Percentiles rank a stretch among this genome's conserved stretches.
Evolutionary conservation across 2,113 vertebrate species (phyloP).

Genomic region (Pelvicachromis taeniatus): DNA sequence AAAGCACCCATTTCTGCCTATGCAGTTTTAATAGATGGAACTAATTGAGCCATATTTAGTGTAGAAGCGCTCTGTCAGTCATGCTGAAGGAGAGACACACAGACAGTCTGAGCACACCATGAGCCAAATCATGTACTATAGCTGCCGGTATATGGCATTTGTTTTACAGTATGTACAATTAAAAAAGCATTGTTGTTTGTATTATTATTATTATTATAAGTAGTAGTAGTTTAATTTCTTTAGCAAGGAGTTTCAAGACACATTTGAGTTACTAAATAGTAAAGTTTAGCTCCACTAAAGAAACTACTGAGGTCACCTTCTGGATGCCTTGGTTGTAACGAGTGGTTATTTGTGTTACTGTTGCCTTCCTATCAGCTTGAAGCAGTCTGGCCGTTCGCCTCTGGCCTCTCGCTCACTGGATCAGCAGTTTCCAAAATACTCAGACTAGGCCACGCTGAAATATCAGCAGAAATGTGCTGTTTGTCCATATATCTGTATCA

Average conservation of each 20-base stretch:
- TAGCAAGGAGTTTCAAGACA: neutral
- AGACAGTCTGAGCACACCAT: neutral
- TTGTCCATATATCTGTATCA: neutral
- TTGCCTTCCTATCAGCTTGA: neutral
- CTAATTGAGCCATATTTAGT: neutral
- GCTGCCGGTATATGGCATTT: neutral
- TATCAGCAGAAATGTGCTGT: neutral
- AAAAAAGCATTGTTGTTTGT: neutral
- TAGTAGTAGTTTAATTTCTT: neutral
- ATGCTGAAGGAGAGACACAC: neutral
- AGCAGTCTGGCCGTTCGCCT: neutral
- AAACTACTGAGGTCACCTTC: neutral
- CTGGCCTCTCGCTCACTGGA: neutral
- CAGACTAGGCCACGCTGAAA: neutral
- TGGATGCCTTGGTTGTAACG: neutral
- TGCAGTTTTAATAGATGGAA: neutral
- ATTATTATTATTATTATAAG: fast-evolving
- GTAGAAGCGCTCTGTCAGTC: neutral
- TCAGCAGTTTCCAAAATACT: neutral
- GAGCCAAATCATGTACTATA: neutral
- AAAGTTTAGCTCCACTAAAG: neutral
- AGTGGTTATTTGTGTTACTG: neutral
- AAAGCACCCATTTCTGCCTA: neutral
- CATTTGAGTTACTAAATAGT: neutral
- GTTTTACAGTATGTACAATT: neutral